Evolutionary conservation across 2,113 vertebrate genomes (phyloP).

Genomic region (Octodon degus): DNA sequence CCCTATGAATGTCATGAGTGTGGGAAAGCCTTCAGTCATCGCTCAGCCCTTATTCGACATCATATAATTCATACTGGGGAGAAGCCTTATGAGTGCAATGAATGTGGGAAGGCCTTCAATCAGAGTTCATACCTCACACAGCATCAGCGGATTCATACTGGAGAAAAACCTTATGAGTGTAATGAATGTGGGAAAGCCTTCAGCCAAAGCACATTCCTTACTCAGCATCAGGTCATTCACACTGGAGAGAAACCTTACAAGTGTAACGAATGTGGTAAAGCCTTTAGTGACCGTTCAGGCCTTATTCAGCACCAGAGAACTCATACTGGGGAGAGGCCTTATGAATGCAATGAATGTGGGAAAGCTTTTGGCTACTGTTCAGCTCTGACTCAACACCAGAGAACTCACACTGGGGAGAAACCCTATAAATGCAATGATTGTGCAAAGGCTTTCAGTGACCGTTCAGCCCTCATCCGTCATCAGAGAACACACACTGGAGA

Average conservation of each 20-base stretch:
- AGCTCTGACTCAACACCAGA: conserved; percentile 79
- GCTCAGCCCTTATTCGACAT: conserved; percentile 78
- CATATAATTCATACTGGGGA: conserved; percentile 83
- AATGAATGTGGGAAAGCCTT: conserved; percentile 82
- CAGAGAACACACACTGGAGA: conserved; percentile 81
- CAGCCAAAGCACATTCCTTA: conserved; percentile 79
- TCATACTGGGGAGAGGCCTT: conserved; percentile 81
- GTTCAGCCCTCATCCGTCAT: conserved; percentile 77
- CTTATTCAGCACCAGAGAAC: conserved; percentile 82
- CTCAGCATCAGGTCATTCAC: conserved; percentile 81
- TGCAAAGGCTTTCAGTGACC: conserved; percentile 76
- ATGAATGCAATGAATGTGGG: conserved; percentile 75
- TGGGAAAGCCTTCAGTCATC: conserved; percentile 81
- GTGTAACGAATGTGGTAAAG: conserved; percentile 78
- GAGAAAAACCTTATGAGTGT: conserved; percentile 81
- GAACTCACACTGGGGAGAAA: conserved; percentile 80
- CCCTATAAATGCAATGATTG: conserved; percentile 76
- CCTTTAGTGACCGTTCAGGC: conserved; percentile 78
- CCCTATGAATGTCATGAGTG: conserved; percentile 77
- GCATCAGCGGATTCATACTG: conserved; percentile 80
- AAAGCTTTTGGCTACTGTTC: conserved; percentile 82
- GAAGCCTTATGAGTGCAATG: conserved; percentile 78
- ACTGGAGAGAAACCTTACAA: conserved; percentile 81
- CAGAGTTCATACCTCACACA: conserved; percentile 81
- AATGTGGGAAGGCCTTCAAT: conserved; percentile 78